Conservation (phyloP, 2,888 invertebrate species). For the Neuroscelio doddi region DNA sequence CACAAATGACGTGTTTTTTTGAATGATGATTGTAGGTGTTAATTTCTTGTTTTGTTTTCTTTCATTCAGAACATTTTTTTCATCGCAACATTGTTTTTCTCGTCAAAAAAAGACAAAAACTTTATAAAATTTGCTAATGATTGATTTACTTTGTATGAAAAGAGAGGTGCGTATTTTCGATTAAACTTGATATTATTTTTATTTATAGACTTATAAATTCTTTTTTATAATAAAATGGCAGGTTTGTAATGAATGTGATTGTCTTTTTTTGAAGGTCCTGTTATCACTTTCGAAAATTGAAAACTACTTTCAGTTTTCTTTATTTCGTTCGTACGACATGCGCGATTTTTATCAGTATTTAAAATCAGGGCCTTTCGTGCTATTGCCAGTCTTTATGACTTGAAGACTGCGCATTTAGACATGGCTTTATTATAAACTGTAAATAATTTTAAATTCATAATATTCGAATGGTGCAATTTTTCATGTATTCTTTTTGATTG, state of each 20-base stretch:
- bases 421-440: constrained; percentile 38
- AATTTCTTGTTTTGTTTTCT: too few species aligned
- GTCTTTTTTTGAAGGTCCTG: too few species aligned
- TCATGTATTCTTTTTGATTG: constrained; percentile 8
- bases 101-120: background rate
- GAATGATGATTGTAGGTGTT: too few species aligned
- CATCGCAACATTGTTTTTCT: too few species aligned
- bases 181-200: too few species aligned
- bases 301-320: background rate
- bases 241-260: too few species aligned
- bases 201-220: too few species aligned
- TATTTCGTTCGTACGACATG: background rate
- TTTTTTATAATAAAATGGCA: too few species aligned
- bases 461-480: constrained; percentile 26
- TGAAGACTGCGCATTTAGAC: constrained; percentile 65
- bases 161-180: too few species aligned
- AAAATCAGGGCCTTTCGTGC: constrained; percentile 34
- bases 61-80: too few species aligned
- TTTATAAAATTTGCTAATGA: background rate
- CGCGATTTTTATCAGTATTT: background rate
- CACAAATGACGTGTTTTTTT: too few species aligned
- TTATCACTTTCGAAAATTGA: background rate
- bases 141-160: too few species aligned
- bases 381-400: constrained; percentile 64
- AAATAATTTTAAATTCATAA: constrained; percentile 44